These are phyloP conservation scores for Nebria brevicollis DNA, from an alignment of 2,888 invertebrate genomes.

Conservation along the genomic window DNA sequence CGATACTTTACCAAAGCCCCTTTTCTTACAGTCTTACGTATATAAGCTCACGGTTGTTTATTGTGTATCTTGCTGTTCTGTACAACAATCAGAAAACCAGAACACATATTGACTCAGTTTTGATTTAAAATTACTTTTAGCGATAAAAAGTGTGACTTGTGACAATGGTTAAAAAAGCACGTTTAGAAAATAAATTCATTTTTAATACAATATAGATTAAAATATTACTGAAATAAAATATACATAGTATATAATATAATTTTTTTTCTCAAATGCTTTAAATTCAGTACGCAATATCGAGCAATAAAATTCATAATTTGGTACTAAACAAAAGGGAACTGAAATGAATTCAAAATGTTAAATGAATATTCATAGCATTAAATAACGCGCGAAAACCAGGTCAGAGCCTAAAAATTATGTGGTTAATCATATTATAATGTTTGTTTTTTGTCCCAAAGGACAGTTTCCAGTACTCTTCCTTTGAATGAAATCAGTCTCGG, in stretches of 20 bases:
- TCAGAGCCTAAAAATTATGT: not conserved
- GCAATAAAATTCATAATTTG: slow-evolving; percentile 46
- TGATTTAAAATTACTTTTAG: not conserved
- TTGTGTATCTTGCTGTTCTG: not conserved
- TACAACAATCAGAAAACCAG: not conserved
- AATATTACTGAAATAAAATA: too few relatives aligned
- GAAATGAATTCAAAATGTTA: slow-evolving; percentile 42
- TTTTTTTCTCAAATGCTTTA: slow-evolving; percentile 31
- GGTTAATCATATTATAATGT: not conserved
- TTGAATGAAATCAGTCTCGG: not conserved
- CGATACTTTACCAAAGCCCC: not conserved
- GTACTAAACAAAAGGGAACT: slow-evolving; percentile 41
- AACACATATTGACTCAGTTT: not conserved
- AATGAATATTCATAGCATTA: slow-evolving; percentile 41
- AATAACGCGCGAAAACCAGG: slow-evolving; percentile 32
- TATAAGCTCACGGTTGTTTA: not conserved
- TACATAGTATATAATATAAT: slow-evolving; percentile 20
- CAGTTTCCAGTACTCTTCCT: not conserved
- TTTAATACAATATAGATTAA: too few relatives aligned
- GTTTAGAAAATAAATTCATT: not conserved
- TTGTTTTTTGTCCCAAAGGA: not conserved
- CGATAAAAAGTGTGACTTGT: not conserved
- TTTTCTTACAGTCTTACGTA: not conserved
- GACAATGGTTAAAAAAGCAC: not conserved
- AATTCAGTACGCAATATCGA: slow-evolving; percentile 42